phyloP scores from a whole-genome alignment of 1,140 invertebrate genomes.

The Halotydeus destructor region DNA sequence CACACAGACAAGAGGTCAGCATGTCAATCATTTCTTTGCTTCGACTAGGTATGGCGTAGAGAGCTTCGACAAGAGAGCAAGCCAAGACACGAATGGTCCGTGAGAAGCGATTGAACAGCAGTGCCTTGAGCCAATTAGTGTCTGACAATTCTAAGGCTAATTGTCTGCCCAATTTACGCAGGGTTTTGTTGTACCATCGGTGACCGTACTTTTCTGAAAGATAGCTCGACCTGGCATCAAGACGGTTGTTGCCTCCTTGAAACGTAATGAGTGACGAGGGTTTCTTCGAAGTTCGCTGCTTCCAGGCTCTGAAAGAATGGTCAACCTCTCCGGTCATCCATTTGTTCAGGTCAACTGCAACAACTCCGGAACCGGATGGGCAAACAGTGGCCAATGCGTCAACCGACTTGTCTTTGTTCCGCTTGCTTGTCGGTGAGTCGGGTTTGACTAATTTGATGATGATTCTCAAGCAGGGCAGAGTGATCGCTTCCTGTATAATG shows the following conservation, averaged over 20 bases:
- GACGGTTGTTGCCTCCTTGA: neutral
- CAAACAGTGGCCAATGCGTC: constrained; percentile 17
- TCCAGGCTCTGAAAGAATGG: constrained; percentile 49
- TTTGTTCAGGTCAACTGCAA: constrained; percentile 45
- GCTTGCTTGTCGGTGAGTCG: constrained; percentile 23
- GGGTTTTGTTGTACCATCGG: constrained; percentile 27
- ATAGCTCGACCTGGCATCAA: too few species aligned
- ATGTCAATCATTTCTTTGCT: constrained; percentile 45
- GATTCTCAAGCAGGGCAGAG: constrained; percentile 61
- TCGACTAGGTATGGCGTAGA: constrained; percentile 32
- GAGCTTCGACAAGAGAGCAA: constrained; percentile 61
- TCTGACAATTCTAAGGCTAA: constrained; percentile 29
- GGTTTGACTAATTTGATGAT: constrained; percentile 50
- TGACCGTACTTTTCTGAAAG: constrained; percentile 52
- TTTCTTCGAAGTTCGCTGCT: constrained; percentile 25
- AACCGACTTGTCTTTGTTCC: constrained; percentile 19
- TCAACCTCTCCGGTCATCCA: constrained; percentile 49
- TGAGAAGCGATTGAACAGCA: constrained; percentile 76
- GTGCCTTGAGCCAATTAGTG: constrained; percentile 60
- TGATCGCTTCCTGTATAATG: constrained; percentile 49
- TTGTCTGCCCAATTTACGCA: neutral
- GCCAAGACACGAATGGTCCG: constrained; percentile 64
- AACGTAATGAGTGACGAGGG: neutral
- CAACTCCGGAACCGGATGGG: constrained; percentile 26
- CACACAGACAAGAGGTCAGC: constrained; percentile 64